phyloP scores from a whole-genome alignment of 2,113 vertebrate genomes.

The Myodes glareolus region DNA sequence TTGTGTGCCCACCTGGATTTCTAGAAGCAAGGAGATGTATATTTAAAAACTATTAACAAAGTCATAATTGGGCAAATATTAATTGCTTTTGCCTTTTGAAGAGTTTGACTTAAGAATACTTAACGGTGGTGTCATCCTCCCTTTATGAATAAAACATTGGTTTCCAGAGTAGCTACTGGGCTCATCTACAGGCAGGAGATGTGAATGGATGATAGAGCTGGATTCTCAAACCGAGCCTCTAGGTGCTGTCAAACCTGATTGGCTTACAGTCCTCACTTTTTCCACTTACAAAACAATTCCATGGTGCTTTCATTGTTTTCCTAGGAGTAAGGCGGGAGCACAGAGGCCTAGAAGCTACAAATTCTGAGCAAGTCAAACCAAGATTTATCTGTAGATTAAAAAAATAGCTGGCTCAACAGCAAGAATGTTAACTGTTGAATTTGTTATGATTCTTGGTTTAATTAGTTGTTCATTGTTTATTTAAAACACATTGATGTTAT shows the following conservation, averaged over 20 bases:
- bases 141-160: conserved; percentile 66
- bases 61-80: conserved; percentile 66
- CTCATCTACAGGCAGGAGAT: conserved; percentile 64
- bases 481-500: conserved; percentile 79
- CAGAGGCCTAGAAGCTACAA: conserved; percentile 76
- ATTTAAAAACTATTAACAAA: conserved; percentile 54
- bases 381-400: conserved; percentile 81
- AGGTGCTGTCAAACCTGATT: conserved; percentile 66
- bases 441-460: conserved; percentile 67
- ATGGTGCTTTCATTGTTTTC: conserved; percentile 48
- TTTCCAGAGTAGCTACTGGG: conserved; percentile 67
- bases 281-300: conserved; percentile 71
- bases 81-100: conserved; percentile 74
- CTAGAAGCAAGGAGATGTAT: neutral
- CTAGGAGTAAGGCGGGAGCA: neutral
- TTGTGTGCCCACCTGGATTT: neutral
- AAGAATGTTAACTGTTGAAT: conserved; percentile 69
- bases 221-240: conserved; percentile 74
- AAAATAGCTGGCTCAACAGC: conserved; percentile 78
- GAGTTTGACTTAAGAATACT: conserved; percentile 68
- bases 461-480: conserved; percentile 76
- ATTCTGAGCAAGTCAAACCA: conserved; percentile 73
- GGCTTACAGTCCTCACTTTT: conserved; percentile 66
- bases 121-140: conserved; percentile 54
- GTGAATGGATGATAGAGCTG: conserved; percentile 74